phyloP scores from a whole-genome alignment of 1,140 invertebrate genomes.

The Bradysia coprophila region DNA sequence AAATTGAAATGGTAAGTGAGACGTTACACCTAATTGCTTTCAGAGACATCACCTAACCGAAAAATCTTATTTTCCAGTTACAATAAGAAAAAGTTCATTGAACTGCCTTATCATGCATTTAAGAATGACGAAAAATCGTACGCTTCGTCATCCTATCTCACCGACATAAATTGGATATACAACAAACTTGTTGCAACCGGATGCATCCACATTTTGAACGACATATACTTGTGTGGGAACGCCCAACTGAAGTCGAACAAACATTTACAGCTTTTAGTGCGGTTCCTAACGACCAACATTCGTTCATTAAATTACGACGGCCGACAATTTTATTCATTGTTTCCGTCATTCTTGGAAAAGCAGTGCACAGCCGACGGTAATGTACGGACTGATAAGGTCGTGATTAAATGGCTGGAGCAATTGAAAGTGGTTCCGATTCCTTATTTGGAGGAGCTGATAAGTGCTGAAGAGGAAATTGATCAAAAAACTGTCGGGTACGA shows the following conservation, averaged over 20 bases:
- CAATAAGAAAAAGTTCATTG: constrained; percentile 63
- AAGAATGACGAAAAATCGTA: constrained; percentile 16
- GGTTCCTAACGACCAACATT: constrained; percentile 42
- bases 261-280: constrained; percentile 39
- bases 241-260: constrained; percentile 16
- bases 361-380: constrained; percentile 14
- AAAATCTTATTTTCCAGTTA: constrained; percentile 35
- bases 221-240: constrained; percentile 37
- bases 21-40: neutral
- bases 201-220: constrained; percentile 40
- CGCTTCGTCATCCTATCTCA: constrained; percentile 26
- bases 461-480: constrained; percentile 6
- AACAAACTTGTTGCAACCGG: constrained; percentile 53
- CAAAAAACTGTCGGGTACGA: constrained; percentile 14
- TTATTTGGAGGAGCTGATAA: constrained; percentile 19
- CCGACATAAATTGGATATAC: constrained; percentile 50
- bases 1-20: constrained; percentile 10
- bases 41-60: neutral
- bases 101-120: constrained; percentile 53
- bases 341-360: constrained; percentile 34
- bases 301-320: constrained; percentile 53
- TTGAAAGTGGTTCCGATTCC: constrained; percentile 17
- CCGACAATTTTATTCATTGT: constrained; percentile 50
- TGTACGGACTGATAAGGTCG: constrained; percentile 17
- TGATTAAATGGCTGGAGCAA: constrained; percentile 15